Base-by-base conservation (phyloP, 2,113 vertebrate genomes). In the Fulmarus glacialis region DNA sequence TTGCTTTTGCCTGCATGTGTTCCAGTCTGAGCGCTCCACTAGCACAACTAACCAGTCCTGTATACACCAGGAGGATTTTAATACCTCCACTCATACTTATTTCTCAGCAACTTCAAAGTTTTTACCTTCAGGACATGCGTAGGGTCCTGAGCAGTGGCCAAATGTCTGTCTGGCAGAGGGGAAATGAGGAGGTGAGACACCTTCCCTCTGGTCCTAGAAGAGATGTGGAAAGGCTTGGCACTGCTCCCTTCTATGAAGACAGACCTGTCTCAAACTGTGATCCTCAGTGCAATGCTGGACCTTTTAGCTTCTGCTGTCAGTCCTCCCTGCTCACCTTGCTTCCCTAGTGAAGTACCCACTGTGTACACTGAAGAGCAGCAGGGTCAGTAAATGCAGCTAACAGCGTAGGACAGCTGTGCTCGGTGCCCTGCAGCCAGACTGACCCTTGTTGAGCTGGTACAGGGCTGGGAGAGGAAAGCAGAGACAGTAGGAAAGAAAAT, bases 1-100 rank as follows among this genome's bases (percentile, higher is more conserved):
- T 90, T 45, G 50, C 90, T 94, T 83, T 93, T 79, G 77, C 50
- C 86, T 45, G 90, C 45, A 7, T 12, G 30, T 53, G 75, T 66
- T 75, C 70, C 95, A 92, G 82, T 10, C 82, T n/a, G 56, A 75
- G 94, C 6, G 1, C 90, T 86, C 20, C 12, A 4, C 48, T 30
- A 52, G 75, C 79, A 66, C 86, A 58, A 4, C 15, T 43, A n/a
- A 53, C 62, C 23, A 2, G n/a, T 42, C 71, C 71, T n/a, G 32
- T 15, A 7, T 8, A 7, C 32, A 2, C 50, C 13, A n/a, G 56
- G 62, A 56, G 81, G 86, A 42, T 45, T 89, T 88, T 19, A 13
- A 29, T 30, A 62, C 66, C 68, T 90, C 32, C 24, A 6, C 70
- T 88, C 3, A 0, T 18, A 12, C n/a, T 38, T 45, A 55, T 56